Percentiles rank a stretch among this genome's conserved stretches.
phyloP scores from a whole-genome alignment of 1,140 invertebrate species.

The Homarus americanus region DNA sequence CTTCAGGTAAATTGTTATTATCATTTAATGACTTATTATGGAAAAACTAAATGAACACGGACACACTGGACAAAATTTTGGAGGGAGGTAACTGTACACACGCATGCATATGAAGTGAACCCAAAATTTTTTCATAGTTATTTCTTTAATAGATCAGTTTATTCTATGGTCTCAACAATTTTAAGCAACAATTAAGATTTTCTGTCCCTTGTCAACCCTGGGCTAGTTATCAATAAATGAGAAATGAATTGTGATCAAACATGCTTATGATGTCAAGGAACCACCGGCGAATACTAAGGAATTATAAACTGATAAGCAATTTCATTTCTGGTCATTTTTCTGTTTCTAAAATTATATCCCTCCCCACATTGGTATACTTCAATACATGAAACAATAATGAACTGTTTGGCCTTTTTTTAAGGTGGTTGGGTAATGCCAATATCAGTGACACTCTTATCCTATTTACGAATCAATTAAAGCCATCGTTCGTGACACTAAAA shows the following conservation, averaged over 20 bases:
- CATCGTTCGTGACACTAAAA: too few species aligned
- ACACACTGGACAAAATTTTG: conserved; percentile 60
- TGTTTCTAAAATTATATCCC: too few species aligned
- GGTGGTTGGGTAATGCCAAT: background rate
- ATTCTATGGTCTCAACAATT: background rate
- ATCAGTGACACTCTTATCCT: background rate
- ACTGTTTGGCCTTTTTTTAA: background rate
- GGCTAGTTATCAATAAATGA: conserved; percentile 40
- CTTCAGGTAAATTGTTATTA: background rate
- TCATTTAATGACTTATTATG: conserved; percentile 24
- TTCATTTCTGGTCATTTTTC: background rate
- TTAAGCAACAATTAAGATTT: background rate
- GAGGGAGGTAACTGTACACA: conserved; percentile 55
- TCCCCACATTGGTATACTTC: too few species aligned
- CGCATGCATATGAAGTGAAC: conserved; percentile 37
- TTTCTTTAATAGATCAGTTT: background rate
- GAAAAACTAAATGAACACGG: conserved; percentile 8
- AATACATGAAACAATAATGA: too few species aligned
- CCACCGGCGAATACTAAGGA: conserved; percentile 25
- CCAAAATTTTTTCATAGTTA: background rate
- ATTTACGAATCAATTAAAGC: conserved; percentile 5
- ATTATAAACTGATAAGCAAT: background rate
- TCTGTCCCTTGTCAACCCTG: conserved; percentile 66
- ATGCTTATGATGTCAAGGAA: conserved; percentile 48
- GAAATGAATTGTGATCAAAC: conserved; percentile 39